These are phyloP conservation scores for Trichechus manatus DNA, from an alignment of 2,113 vertebrate species.

Conservation along the genomic window DNA sequence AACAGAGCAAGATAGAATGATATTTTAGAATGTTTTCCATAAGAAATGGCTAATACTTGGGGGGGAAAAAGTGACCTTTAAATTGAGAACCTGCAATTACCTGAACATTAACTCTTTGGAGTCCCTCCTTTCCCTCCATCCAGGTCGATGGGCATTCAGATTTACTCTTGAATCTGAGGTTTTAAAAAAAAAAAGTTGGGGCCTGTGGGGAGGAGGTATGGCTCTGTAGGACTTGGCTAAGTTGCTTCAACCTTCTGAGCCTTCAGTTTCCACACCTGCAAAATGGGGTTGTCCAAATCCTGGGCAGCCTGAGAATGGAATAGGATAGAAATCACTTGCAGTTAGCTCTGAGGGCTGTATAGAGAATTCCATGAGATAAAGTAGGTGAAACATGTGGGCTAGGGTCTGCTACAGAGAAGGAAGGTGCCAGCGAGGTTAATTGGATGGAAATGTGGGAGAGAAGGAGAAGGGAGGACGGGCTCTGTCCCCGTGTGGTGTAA, in stretches of 20 bases:
- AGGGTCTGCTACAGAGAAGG: background rate
- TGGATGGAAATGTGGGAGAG: background rate
- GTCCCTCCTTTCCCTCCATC: background rate
- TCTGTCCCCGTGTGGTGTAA: background rate
- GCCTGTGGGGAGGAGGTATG: accelerated
- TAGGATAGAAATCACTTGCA: background rate
- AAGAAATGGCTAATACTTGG: background rate
- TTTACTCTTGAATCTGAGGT: background rate
- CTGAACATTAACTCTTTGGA: background rate
- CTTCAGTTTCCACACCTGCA: background rate
- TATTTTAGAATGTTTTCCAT: background rate
- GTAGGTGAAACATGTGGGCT: accelerated
- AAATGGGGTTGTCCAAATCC: background rate
- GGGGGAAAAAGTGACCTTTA: background rate
- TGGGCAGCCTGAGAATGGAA: background rate
- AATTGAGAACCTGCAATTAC: background rate
- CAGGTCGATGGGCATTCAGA: background rate
- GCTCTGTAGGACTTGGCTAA: background rate
- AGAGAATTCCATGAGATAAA: background rate
- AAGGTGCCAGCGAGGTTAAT: background rate
- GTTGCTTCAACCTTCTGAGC: background rate
- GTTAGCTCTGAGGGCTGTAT: background rate
- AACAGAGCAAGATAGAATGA: background rate
- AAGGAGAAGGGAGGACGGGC: background rate
- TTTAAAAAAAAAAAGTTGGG: no score